These are phyloP conservation scores for Flexamia atlantica DNA, from an alignment of 2,888 invertebrate genomes.

Conservation along the genomic window DNA sequence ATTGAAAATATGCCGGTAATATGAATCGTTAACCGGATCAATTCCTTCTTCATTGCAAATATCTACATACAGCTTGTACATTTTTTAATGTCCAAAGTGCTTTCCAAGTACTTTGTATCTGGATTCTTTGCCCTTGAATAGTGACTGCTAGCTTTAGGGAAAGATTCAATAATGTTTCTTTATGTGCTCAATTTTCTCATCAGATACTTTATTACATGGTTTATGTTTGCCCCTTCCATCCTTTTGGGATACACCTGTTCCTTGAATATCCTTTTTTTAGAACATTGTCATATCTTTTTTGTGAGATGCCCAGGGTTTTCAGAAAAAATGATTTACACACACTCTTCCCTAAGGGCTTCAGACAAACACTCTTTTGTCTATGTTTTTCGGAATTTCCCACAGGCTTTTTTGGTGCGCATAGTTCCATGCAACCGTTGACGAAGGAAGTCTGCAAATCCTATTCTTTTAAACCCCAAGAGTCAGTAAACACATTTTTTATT, in stretches of 20 bases:
- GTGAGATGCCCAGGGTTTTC: neutral
- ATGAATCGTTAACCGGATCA: conserved; percentile 5
- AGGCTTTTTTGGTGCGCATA: conserved; percentile 9
- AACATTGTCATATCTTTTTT: conserved; percentile 18
- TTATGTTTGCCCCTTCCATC: conserved; percentile 40
- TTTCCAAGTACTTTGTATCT: conserved; percentile 20
- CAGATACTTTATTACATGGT: conserved; percentile 20
- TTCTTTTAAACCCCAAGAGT: conserved; percentile 21
- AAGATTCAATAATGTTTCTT: conserved; percentile 31
- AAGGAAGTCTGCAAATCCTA: conserved; percentile 34
- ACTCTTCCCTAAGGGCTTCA: conserved; percentile 19
- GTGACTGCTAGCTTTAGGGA: conserved; percentile 17
- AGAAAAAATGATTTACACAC: conserved; percentile 26
- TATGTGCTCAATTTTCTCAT: neutral
- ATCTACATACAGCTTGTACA: conserved; percentile 16
- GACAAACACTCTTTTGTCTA: conserved; percentile 40
- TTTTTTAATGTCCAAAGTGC: neutral
- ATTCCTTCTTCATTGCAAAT: neutral
- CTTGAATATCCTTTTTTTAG: neutral
- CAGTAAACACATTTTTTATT: conserved; percentile 26
- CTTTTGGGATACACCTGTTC: neutral
- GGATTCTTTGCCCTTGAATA: conserved; percentile 36
- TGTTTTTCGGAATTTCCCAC: conserved; percentile 21
- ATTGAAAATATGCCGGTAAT: conserved; percentile 25
- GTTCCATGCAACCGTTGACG: conserved; percentile 32